Percentiles rank a stretch among this genome's conserved stretches.
These are phyloP conservation scores for Toxotes jaculatrix DNA, from an alignment of 2,113 vertebrate species.

Conservation along the genomic window DNA sequence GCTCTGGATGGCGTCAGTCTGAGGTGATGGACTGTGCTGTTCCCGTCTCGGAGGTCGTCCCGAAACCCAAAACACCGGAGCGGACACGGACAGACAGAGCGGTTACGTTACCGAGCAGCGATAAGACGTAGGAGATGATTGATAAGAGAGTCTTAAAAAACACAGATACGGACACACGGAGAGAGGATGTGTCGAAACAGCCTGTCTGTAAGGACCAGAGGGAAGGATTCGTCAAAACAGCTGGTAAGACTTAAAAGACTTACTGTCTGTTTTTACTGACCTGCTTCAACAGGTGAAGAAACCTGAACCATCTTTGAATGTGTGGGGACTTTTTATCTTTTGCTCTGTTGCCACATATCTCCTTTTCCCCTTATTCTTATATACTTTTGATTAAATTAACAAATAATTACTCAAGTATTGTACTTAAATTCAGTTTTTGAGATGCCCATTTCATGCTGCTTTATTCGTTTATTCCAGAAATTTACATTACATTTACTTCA, in stretches of 20 bases:
- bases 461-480: no score
- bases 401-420: not conserved
- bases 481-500: no score
- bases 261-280: not conserved
- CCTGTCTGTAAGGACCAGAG: not conserved
- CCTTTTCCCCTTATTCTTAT: not conserved
- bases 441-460: no score
- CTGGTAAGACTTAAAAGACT: conserved; percentile 19
- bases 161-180: not conserved
- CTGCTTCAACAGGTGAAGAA: conserved; percentile 2
- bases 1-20: conserved; percentile 54
- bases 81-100: not conserved
- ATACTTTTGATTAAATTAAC: not conserved
- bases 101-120: conserved; percentile 46
- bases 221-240: not conserved
- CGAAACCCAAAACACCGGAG: conserved; percentile 30
- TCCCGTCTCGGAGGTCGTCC: conserved; percentile 69
- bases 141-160: conserved; percentile 72
- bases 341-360: not conserved
- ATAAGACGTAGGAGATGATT: conserved; percentile 53
- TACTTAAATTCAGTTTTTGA: not conserved
- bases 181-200: not conserved
- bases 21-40: conserved; percentile 71
- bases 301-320: not conserved
- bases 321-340: not conserved